These are phyloP conservation scores for Microcebus ravelobensis DNA, from an alignment of 2,113 vertebrate species.

Conservation along the genomic window DNA sequence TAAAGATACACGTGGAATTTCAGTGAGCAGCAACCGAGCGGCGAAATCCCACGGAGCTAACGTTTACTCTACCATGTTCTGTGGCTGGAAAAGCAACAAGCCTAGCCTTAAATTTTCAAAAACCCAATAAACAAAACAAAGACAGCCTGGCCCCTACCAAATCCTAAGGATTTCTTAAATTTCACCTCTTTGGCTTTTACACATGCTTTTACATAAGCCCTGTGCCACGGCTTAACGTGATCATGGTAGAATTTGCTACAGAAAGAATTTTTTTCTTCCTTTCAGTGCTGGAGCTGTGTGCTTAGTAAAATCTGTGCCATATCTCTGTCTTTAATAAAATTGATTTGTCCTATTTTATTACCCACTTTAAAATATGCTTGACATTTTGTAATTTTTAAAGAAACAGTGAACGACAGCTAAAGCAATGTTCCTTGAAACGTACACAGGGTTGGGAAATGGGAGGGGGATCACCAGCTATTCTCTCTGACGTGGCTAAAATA, in stretches of 20 bases:
- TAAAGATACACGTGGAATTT: not conserved
- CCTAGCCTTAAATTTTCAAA: conserved; percentile 12
- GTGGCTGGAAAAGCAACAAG: not conserved
- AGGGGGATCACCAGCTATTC: not conserved
- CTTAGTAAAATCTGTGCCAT: no score
- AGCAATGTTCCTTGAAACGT: not conserved
- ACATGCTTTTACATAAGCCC: not conserved
- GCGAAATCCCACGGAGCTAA: not conserved
- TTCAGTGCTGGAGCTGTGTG: no score
- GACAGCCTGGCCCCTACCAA: conserved; percentile 29
- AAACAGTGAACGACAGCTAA: not conserved
- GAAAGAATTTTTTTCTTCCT: not conserved
- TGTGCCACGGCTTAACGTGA: not conserved
- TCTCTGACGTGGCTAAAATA: not conserved
- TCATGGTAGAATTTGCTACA: not conserved
- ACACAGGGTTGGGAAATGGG: fast-evolving
- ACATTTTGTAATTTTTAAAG: not conserved
- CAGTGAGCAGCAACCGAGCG: not conserved
- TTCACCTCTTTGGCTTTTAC: conserved; percentile 32
- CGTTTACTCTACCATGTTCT: not conserved
- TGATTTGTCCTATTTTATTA: not conserved
- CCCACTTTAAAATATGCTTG: not conserved
- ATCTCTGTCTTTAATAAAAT: not conserved
- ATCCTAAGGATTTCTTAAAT: conserved; percentile 4
- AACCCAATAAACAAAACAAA: conserved; percentile 49